Evolutionary conservation across 2,888 invertebrate species (phyloP).

Genomic region (Spicauda simplicius): DNA sequence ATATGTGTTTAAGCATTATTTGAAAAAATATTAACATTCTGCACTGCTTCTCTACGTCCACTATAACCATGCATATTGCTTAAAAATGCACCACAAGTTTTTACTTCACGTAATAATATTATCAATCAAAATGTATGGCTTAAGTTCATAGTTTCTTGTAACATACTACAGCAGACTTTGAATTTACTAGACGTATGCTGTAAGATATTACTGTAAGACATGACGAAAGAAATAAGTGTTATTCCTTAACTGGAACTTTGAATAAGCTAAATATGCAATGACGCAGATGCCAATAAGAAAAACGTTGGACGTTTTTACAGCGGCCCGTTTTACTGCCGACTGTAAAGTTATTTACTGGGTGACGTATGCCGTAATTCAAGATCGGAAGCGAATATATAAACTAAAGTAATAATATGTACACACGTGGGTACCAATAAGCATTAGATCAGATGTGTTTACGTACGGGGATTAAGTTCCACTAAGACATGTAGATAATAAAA

Average conservation of each 20-base stretch:
- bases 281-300: constrained; percentile 14
- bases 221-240: too few species aligned
- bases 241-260: constrained; percentile 26
- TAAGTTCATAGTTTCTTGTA: not conserved
- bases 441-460: too few species aligned
- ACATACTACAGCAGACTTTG: not conserved
- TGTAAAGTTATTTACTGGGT: not conserved
- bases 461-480: too few species aligned
- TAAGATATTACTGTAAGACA: not conserved
- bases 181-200: not conserved
- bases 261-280: constrained; percentile 23
- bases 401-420: not conserved
- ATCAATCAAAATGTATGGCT: too few species aligned
- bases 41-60: too few species aligned
- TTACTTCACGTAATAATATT: too few species aligned
- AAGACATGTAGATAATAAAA: too few species aligned
- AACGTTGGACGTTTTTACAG: constrained; percentile 29
- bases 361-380: constrained; percentile 2
- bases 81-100: too few species aligned
- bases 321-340: constrained; percentile 28
- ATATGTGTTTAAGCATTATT: too few species aligned
- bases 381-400: constrained; percentile 9
- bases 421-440: not conserved
- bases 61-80: too few species aligned
- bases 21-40: too few species aligned